These are phyloP conservation scores for Calyptomena viridis DNA, from an alignment of 2,113 vertebrate species.

Conservation along the genomic window DNA sequence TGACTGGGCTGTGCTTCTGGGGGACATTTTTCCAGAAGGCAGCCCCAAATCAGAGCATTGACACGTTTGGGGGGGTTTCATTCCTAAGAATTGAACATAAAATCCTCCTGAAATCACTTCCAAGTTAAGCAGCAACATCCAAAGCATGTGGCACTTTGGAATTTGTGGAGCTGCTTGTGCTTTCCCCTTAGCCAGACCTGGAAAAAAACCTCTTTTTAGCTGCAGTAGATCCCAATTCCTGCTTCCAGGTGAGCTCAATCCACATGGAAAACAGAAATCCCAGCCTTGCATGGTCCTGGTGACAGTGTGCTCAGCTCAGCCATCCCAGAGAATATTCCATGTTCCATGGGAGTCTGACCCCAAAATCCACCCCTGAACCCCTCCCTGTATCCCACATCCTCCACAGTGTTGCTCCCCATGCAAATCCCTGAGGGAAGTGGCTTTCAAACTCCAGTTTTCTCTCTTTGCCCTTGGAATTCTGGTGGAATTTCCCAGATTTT, in stretches of 20 bases:
- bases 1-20: neutral
- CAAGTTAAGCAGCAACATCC: neutral
- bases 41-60: neutral
- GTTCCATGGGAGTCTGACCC: neutral
- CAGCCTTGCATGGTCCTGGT: neutral
- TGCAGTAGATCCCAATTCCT: slow-evolving; percentile 23
- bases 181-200: neutral
- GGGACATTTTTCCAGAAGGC: neutral
- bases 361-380: neutral
- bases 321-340: neutral
- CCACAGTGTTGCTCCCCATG: neutral
- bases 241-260: neutral
- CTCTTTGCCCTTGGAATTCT: neutral
- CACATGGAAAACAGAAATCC: neutral
- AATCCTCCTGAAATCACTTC: neutral
- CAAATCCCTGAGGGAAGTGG: neutral
- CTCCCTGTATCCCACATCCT: neutral
- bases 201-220: slow-evolving; percentile 15
- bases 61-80: neutral
- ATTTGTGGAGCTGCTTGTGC: neutral
- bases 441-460: neutral
- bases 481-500: neutral
- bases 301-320: neutral
- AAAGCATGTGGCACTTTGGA: neutral
- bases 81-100: neutral